A percentile compares a stretch with the other conserved stretches of the same genome.
Conservation (phyloP, 2,888 invertebrate species). For the Yponomeuta malinellus region DNA sequence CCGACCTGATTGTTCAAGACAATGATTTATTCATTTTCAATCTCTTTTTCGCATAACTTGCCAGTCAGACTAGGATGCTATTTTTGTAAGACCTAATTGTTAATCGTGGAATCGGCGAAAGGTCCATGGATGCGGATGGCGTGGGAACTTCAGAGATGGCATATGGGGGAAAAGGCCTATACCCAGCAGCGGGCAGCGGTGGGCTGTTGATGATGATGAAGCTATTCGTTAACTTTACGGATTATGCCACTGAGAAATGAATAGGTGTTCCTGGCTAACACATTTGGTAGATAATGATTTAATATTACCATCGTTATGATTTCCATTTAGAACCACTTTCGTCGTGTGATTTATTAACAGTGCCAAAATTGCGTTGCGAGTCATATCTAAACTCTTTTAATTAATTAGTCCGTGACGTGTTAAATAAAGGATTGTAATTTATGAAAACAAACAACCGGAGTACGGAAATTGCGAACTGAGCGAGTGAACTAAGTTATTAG, state of each 20-base stretch:
- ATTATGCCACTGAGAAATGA: background rate
- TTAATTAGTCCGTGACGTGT: conserved; percentile 11
- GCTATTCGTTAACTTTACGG: too few species aligned
- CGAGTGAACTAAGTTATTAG: conserved; percentile 32
- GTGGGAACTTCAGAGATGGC: too few species aligned
- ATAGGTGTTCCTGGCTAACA: background rate
- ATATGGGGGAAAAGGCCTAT: too few species aligned
- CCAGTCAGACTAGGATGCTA: background rate
- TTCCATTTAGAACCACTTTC: too few species aligned
- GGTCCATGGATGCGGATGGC: too few species aligned
- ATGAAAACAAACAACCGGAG: background rate
- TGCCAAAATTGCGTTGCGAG: background rate
- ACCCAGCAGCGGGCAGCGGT: too few species aligned
- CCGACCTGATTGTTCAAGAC: background rate
- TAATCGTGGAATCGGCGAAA: too few species aligned
- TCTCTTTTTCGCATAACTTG: background rate
- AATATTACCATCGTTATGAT: background rate
- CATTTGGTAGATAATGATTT: background rate
- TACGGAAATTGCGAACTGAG: conserved; percentile 6
- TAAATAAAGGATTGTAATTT: conserved; percentile 11
- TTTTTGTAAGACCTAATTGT: too few species aligned
- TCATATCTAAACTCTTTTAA: conserved; percentile 8
- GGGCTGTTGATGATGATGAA: too few species aligned
- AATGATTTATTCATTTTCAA: background rate
- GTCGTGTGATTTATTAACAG: conserved; percentile 4